Base-by-base conservation (phyloP, 2,888 invertebrate genomes). In the Chrysotoxum bicinctum region DNA sequence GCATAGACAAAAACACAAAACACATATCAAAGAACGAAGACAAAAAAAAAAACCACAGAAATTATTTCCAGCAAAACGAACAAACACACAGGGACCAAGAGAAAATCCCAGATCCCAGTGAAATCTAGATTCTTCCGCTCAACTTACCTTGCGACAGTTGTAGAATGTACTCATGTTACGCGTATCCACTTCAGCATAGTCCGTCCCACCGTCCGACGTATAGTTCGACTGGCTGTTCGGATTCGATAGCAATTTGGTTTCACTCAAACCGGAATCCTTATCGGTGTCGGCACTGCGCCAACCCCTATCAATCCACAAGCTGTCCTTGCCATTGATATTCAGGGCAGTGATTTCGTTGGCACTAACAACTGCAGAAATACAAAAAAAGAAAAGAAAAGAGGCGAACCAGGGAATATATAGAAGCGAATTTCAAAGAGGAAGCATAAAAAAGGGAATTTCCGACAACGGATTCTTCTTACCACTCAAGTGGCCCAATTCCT, bases 131-230 rank as follows among this genome's bases (percentile, higher is more conserved):
- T 79, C 60, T 81, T 75, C 73, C 77, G 70, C 72, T 82, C 69
- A 78, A 88, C 89, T 88, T 81, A 90, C 92, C 90, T 94, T 95
- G 90, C 95, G 94, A 88, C 93, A 93, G 88, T 94, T 94, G 91
- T 95, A 95, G 90, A 96, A 96, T 0, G 95, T 95, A 74, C 95
- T 95, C 90, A 96, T 92, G 89, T 94, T 95, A 68, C 94, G 91
- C 6, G 94, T 93, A 89, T 94, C 94, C 37, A 95, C 95, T 91
- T 95, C 95, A 3, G 95, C 95, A 89, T 95, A 95, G 91, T 95
- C 95, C 0, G 94, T 94, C 68, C 93, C 93, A 3, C 91, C 91
- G 88, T 92, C 92, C 1, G 91, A 90, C 87, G 90, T 92, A 84
- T 91, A 92, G 88, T 92, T 92, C 78, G 91, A 91, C 88, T 92